A percentile compares a stretch with the other conserved stretches of the same genome.
phyloP scores from a whole-genome alignment of 2,113 vertebrate genomes.

The Syngnathus typhle region DNA sequence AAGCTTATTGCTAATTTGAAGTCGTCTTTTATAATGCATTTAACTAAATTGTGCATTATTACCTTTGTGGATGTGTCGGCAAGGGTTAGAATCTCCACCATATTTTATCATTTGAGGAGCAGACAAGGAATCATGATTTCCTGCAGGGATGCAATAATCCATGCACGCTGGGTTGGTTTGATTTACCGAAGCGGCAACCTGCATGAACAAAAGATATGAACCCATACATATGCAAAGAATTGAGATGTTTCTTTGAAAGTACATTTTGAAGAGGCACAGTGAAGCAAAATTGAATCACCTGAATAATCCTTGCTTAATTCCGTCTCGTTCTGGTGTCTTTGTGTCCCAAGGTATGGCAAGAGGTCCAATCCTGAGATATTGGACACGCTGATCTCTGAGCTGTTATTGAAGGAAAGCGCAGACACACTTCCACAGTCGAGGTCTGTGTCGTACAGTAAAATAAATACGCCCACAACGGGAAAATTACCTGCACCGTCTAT shows the following conservation, averaged over 20 bases:
- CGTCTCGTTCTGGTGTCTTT: background rate
- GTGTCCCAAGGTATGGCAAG: conserved; percentile 83
- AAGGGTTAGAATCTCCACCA: background rate
- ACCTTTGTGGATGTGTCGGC: background rate
- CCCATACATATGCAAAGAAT: background rate
- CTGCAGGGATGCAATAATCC: conserved; percentile 19
- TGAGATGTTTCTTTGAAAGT: background rate
- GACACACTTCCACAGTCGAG: conserved; percentile 85
- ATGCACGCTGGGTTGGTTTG: conserved; percentile 10
- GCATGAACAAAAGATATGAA: background rate
- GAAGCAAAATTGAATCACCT: background rate
- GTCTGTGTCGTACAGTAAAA: conserved; percentile 23
- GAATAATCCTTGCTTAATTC: background rate
- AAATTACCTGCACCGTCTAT: background rate
- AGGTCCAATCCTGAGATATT: conserved; percentile 87
- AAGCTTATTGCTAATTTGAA: too few relatives aligned
- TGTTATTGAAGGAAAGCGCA: conserved; percentile 86
- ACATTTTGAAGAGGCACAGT: background rate
- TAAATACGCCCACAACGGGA: background rate
- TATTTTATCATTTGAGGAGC: conserved; percentile 48
- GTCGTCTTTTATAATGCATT: too few relatives aligned
- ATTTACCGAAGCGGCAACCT: background rate
- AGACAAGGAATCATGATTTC: conserved; percentile 35
- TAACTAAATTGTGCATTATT: background rate
- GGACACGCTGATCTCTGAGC: conserved; percentile 88